phyloP scores from a whole-genome alignment of 2,888 invertebrate genomes.

The Siphlonurus alternatus region DNA sequence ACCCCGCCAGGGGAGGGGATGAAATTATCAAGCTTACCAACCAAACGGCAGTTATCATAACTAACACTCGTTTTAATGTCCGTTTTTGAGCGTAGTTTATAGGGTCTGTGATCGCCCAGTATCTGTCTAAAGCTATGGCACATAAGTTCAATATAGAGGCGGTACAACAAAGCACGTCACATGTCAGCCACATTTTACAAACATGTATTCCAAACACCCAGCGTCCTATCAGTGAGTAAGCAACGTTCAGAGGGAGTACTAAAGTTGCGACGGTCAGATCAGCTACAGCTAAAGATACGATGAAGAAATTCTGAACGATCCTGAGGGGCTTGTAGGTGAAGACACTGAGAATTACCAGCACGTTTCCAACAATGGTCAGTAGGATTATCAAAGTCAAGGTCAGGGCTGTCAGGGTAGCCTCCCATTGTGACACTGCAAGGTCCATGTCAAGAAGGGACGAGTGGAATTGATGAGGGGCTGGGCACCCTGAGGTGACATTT shows the following conservation, averaged over 20 bases:
- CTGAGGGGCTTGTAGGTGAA: constrained; percentile 85
- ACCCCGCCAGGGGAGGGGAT: constrained; percentile 77
- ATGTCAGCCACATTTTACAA: constrained; percentile 91
- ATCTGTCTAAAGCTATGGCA: constrained; percentile 87
- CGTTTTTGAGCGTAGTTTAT: constrained; percentile 87
- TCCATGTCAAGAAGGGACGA: constrained; percentile 26
- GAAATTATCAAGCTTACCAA: constrained; percentile 68
- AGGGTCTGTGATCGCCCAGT: constrained; percentile 89
- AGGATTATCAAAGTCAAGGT: constrained; percentile 70
- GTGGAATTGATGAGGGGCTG: too few relatives aligned
- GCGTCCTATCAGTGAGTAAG: constrained; percentile 72
- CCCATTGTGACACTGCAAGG: constrained; percentile 62
- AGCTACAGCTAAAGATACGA: constrained; percentile 86
- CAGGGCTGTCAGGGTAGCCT: constrained; percentile 63
- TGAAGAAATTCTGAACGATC: constrained; percentile 92
- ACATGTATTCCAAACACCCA: constrained; percentile 88
- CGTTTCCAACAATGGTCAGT: constrained; percentile 79
- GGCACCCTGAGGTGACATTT: too few relatives aligned
- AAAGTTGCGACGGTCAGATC: constrained; percentile 80
- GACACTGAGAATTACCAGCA: constrained; percentile 85
- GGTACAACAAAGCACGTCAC: constrained; percentile 90
- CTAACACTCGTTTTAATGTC: constrained; percentile 65
- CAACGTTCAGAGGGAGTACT: constrained; percentile 85
- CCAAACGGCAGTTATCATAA: constrained; percentile 82
- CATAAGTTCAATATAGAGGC: constrained; percentile 87